Conservation (phyloP, 2,113 vertebrate species). For the Peromyscus leucopus region DNA sequence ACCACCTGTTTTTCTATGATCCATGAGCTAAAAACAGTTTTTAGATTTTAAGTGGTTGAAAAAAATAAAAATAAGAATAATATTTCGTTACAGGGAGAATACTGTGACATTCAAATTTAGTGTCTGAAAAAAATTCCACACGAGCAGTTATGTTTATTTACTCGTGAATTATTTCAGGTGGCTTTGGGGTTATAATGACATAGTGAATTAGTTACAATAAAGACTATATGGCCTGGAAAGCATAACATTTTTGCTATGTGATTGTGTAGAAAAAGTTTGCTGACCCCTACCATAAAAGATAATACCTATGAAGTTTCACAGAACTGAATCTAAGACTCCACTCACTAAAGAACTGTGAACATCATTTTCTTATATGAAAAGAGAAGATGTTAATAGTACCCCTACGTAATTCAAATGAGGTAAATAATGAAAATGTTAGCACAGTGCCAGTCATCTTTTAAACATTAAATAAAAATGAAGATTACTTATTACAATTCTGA, state of each 20-base stretch:
- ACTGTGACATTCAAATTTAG: slow-evolving; percentile 37
- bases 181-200: not conserved
- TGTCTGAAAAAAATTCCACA: slow-evolving; percentile 2
- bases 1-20: slow-evolving; percentile 15
- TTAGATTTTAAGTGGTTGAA: slow-evolving; percentile 30
- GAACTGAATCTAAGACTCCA: slow-evolving; percentile 14
- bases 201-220: not conserved
- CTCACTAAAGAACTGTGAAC: not conserved
- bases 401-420: not conserved
- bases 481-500: slow-evolving; percentile 2
- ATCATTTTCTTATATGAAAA: slow-evolving; percentile 43
- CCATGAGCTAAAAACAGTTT: not conserved
- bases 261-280: not conserved
- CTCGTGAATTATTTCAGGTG: not conserved
- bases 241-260: slow-evolving; percentile 18
- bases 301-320: slow-evolving; percentile 50
- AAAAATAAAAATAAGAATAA: not conserved
- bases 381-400: not conserved
- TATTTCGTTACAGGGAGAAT: slow-evolving; percentile 11
- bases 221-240: not conserved
- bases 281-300: not conserved
- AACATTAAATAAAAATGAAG: slow-evolving; percentile 33
- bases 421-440: slow-evolving; percentile 6
- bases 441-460: not conserved
- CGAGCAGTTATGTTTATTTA: not conserved